These are phyloP conservation scores for Hydrotaea cyrtoneurina DNA, from an alignment of 2,888 invertebrate genomes.

Conservation along the genomic window DNA sequence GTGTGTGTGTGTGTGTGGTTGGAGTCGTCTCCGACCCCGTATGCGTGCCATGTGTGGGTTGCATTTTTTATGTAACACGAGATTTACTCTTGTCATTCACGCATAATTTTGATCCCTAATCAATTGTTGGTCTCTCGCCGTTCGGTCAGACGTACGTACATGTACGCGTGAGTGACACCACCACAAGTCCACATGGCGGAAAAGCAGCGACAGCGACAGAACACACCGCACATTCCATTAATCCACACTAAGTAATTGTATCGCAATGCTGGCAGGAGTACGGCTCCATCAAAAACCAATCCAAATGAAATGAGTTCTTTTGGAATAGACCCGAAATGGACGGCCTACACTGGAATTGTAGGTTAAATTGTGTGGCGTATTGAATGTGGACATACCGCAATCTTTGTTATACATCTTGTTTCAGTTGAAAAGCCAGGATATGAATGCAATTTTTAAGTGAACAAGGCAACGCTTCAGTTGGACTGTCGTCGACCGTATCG, in stretches of 20 bases:
- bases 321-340: background rate
- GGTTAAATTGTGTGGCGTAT: conserved; percentile 14
- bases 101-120: conserved; percentile 53
- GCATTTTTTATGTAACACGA: conserved; percentile 9
- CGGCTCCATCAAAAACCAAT: background rate
- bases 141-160: no score
- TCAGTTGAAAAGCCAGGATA: background rate
- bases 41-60: background rate
- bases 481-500: background rate
- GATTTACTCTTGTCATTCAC: conserved; percentile 55
- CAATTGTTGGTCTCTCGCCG: conserved; percentile 32
- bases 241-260: background rate
- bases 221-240: conserved; percentile 19
- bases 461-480: background rate
- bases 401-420: conserved; percentile 53
- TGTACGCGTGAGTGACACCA: background rate
- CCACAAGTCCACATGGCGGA: background rate
- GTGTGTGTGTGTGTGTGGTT: no score
- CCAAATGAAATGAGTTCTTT: conserved; percentile 5
- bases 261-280: background rate
- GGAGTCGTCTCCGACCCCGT: no score
- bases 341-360: conserved; percentile 1
- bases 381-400: conserved; percentile 19
- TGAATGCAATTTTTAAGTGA: background rate
- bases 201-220: background rate